Evolutionary conservation across 1,140 invertebrate species (phyloP).

Genomic region (Saxidomus purpurata): DNA sequence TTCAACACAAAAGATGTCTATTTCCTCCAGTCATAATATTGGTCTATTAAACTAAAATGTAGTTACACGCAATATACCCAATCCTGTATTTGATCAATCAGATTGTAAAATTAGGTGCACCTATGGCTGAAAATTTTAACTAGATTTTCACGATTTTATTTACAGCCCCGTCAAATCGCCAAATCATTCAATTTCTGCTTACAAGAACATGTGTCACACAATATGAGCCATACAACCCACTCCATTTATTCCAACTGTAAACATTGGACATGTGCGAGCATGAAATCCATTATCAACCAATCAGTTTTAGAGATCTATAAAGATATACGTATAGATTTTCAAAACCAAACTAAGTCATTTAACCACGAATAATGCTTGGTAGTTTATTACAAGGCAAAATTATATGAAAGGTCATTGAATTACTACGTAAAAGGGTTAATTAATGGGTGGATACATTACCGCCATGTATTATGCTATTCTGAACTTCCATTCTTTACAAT

Average conservation of each 20-base stretch:
- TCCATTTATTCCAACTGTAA: constrained; percentile 25
- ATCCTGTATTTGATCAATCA: constrained; percentile 4
- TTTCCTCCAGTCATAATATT: background rate
- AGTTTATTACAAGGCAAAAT: background rate
- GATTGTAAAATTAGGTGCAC: background rate
- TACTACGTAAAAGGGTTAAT: constrained; percentile 15
- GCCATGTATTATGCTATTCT: background rate
- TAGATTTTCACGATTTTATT: background rate
- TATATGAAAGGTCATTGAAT: background rate
- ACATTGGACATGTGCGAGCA: background rate
- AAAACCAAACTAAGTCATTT: constrained; percentile 37
- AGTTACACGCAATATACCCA: background rate
- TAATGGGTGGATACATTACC: background rate
- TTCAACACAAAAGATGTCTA: background rate
- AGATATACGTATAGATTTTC: constrained; percentile 45
- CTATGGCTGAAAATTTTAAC: constrained; percentile 13
- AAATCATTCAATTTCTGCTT: background rate
- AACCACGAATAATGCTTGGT: constrained; percentile 32
- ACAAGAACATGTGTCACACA: constrained; percentile 1
- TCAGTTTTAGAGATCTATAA: constrained; percentile 6
- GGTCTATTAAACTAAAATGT: background rate
- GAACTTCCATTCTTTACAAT: background rate
- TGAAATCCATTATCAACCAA: constrained; percentile 27
- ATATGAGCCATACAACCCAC: background rate
- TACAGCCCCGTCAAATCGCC: background rate